Conservation (phyloP, 2,797 vertebrate species). For the Pangasius macronema region DNA sequence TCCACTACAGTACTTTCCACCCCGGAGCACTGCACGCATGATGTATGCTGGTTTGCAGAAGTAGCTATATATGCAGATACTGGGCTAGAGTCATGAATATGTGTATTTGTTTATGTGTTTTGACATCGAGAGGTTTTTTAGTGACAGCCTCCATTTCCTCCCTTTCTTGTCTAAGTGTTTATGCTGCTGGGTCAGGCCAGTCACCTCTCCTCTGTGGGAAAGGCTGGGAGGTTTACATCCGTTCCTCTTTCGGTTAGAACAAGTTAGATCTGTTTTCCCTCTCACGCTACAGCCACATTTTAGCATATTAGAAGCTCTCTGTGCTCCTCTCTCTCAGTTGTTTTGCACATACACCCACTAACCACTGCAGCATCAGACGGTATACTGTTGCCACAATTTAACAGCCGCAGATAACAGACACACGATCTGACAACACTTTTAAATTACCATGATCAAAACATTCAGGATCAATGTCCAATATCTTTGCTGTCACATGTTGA, state of each 20-base stretch:
- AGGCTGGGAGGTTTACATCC: constrained; percentile 46
- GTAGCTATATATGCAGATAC: no score
- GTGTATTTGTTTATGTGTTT: background rate
- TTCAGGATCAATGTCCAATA: constrained; percentile 1
- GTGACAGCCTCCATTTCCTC: constrained; percentile 19
- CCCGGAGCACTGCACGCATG: background rate
- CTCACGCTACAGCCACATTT: background rate
- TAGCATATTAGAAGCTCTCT: background rate
- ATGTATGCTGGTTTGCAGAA: background rate
- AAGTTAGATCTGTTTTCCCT: constrained; percentile 32
- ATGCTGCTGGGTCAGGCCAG: constrained; percentile 34
- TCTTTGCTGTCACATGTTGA: background rate
- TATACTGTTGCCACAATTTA: background rate
- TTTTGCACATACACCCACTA: constrained; percentile 1
- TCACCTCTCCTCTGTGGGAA: constrained; percentile 49
- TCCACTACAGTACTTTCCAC: background rate
- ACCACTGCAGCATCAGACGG: constrained; percentile 9
- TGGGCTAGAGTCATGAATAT: no score
- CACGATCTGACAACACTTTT: no score
- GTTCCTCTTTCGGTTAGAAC: constrained; percentile 26
- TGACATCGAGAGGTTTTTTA: background rate
- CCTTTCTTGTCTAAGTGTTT: background rate
- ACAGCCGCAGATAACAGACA: background rate
- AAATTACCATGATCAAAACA: background rate
- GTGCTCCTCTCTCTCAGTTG: background rate